phyloP scores from a whole-genome alignment of 2,113 vertebrate species.

The Illadopsis cleaveri region DNA sequence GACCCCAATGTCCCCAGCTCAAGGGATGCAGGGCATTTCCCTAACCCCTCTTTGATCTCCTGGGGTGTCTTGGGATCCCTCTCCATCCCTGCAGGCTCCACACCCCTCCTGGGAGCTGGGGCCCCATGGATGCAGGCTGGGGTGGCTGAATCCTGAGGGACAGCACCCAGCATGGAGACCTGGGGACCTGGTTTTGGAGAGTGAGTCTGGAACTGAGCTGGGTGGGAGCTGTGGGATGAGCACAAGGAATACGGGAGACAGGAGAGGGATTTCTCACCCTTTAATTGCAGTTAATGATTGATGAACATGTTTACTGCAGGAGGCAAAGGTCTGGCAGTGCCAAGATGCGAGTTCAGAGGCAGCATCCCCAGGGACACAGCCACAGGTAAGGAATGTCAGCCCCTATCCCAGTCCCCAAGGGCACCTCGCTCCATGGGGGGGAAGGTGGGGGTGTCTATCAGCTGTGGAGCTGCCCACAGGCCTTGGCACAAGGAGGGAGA shows the following conservation, averaged over 20 bases:
- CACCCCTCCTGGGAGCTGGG: neutral
- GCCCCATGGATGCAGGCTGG: neutral
- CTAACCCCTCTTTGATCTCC: neutral
- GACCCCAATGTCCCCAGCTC: neutral
- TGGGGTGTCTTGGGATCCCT: neutral
- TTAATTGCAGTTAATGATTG: conserved; percentile 64
- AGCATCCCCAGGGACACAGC: neutral
- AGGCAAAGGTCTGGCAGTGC: conserved; percentile 41
- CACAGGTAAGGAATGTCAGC: conserved; percentile 12
- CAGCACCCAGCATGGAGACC: rapidly evolving
- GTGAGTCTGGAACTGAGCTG: rapidly evolving
- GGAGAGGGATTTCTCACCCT: neutral
- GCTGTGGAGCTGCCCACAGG: neutral
- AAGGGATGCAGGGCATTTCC: neutral
- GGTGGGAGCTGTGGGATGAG: neutral
- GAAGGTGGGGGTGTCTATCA: rapidly evolving
- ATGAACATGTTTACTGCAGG: neutral
- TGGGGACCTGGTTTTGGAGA: neutral
- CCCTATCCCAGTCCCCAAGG: rapidly evolving
- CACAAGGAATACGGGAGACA: neutral
- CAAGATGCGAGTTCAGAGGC: neutral
- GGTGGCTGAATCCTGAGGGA: neutral
- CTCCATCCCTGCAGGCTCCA: neutral
- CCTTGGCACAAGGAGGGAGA: neutral
- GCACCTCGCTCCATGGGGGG: rapidly evolving